Conservation (phyloP, 2,797 vertebrate species). For the Todus mexicanus region DNA sequence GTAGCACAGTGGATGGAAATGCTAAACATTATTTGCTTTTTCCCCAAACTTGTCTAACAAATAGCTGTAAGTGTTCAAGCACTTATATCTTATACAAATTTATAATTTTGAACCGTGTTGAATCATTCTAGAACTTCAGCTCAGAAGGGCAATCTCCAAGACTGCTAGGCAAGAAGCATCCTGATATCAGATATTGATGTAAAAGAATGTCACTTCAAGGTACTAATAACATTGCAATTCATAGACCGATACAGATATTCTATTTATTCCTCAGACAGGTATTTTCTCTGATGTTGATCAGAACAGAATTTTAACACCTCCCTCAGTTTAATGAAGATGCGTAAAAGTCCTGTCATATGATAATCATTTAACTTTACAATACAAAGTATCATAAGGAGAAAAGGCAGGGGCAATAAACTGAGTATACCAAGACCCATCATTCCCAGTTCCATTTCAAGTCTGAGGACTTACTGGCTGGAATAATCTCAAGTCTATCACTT, state of each 20-base stretch:
- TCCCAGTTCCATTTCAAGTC: not conserved
- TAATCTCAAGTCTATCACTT: not conserved
- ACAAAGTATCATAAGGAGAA: not conserved
- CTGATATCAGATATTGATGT: not conserved
- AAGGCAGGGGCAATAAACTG: not conserved
- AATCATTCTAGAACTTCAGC: not conserved
- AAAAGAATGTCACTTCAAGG: not conserved
- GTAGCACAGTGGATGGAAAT: not conserved
- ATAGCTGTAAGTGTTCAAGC: not conserved
- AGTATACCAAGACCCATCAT: not conserved
- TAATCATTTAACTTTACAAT: not conserved
- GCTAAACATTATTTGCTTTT: conserved; percentile 10
- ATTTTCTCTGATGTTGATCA: not conserved
- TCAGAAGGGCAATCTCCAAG: not conserved
- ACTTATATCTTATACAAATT: not conserved
- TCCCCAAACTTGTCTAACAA: not conserved
- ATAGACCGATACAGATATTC: not conserved
- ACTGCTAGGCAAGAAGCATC: not conserved
- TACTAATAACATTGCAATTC: not conserved
- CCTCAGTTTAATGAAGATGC: not conserved
- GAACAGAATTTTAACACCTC: not conserved
- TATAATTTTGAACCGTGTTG: not conserved
- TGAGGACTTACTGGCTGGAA: not conserved
- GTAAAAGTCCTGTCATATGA: not conserved
- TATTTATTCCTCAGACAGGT: not conserved